These are phyloP conservation scores for Cyphomyrmex costatus DNA, from an alignment of 1,140 invertebrate genomes.

Conservation along the genomic window DNA sequence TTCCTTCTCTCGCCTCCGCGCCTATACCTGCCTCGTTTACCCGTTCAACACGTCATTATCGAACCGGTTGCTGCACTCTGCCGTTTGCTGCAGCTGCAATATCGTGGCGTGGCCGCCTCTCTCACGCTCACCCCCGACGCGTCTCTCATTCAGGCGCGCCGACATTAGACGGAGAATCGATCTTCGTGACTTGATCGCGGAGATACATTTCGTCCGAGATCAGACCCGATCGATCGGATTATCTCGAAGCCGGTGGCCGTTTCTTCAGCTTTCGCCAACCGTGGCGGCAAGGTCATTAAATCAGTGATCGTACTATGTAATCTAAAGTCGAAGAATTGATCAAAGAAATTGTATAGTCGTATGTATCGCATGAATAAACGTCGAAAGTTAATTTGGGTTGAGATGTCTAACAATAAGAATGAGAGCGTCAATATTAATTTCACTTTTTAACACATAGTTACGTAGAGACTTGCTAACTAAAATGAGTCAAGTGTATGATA, in stretches of 20 bases:
- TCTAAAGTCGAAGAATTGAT: conserved; percentile 46
- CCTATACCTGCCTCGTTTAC: conserved; percentile 72
- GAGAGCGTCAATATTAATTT: conserved; percentile 4
- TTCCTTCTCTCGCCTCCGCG: not conserved
- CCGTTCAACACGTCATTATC: conserved; percentile 78
- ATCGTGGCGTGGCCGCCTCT: conserved; percentile 66
- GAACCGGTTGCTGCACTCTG: conserved; percentile 79
- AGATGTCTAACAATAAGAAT: not conserved
- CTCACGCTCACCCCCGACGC: conserved; percentile 75
- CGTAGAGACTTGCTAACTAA: not conserved
- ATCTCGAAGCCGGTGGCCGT: conserved; percentile 10
- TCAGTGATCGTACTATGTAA: conserved; percentile 28
- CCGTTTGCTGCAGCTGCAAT: conserved; percentile 75
- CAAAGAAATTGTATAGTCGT: conserved; percentile 43
- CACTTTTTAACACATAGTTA: not conserved
- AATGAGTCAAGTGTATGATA: not conserved
- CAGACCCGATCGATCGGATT: conserved; percentile 15
- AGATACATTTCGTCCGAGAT: conserved; percentile 3
- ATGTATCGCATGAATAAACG: conserved; percentile 7
- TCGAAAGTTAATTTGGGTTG: conserved; percentile 6
- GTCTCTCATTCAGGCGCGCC: conserved; percentile 75
- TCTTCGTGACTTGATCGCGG: conserved; percentile 50
- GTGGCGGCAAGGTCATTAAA: conserved; percentile 57
- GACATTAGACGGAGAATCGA: conserved; percentile 58
- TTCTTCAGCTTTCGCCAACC: conserved; percentile 27